Evolutionary conservation across 2,797 vertebrate genomes (phyloP), one percentile per base, ranked within the genome.

Genomic region (Malacoraja senta): DNA sequence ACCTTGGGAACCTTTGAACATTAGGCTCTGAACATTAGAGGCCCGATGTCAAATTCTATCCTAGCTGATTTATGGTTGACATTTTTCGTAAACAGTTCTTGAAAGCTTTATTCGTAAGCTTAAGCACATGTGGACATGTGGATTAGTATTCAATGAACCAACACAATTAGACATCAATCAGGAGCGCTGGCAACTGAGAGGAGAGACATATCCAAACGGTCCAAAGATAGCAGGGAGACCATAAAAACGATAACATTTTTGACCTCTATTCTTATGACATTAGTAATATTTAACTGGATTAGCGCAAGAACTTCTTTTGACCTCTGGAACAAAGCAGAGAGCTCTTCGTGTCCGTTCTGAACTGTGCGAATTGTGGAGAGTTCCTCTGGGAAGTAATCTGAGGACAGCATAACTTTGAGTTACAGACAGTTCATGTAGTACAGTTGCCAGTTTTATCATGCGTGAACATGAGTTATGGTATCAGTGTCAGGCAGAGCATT

Each of bases 21-120:
- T 53, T 53, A 29, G 61, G 63, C 29, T 17, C 63, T 68, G n/a
- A 35, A 65, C 61, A 8, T 88, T 88, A 65, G n/a, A 88, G n/a
- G 63, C 84, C n/a, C 32, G 63, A 88, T 68, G 63, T 10, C 63
- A 68, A 88, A 65, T 63, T 88, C n/a, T 88, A 88, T n/a, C 32
- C 17, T 35, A 68, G 53, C 61, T 63, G n/a, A 88, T n/a, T 88
- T 21, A 65, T 65, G 61, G 38, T 38, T 92, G 90, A 29, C 44
- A 92, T 92, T 76, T 92, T 53, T 72, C 53, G 65, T 38, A 91
- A 91, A 91, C 32, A 91, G 65, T 38, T 24, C 88, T 44, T 92
- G 71, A 13, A 29, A 74, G 38, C 2, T 76, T 92, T 88, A 88
- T 92, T 92, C 8, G 9, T 53, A 44, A 76, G 38, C 38, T 58